A percentile compares a stretch with the other conserved stretches of the same genome.
Conservation (phyloP, 2,113 vertebrate genomes). For the Periophthalmodon schlosseri region DNA sequence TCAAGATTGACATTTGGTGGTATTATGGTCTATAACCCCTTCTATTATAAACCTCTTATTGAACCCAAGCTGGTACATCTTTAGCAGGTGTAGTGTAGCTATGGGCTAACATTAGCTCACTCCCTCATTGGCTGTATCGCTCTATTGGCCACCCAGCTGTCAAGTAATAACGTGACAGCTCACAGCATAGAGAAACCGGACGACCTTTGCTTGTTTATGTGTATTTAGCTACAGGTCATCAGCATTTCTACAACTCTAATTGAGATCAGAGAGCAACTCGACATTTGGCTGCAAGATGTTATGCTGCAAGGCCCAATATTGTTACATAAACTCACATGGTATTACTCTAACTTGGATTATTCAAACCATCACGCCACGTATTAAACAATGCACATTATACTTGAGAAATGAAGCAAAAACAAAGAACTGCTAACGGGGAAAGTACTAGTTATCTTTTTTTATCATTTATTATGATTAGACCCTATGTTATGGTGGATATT, state of each 20-base stretch:
- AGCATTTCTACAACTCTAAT: not conserved
- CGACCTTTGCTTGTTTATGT: constrained; percentile 25
- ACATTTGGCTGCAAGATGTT: constrained; percentile 34
- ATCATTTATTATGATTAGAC: not conserved
- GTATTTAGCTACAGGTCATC: constrained; percentile 20
- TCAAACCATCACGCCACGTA: not conserved
- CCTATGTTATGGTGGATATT: not conserved
- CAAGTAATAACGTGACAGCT: constrained; percentile 62
- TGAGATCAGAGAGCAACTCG: not conserved
- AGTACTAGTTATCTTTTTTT: not conserved
- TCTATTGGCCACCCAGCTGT: constrained; percentile 53
- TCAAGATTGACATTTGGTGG: not conserved
- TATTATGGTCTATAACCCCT: not conserved
- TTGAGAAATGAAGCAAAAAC: not conserved
- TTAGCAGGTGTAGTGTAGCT: constrained; percentile 42
- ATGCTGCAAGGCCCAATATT: constrained; percentile 45
- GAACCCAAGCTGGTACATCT: constrained; percentile 33
- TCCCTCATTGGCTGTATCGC: constrained; percentile 60
- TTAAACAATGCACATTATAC: not conserved
- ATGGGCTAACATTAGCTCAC: constrained; percentile 47
- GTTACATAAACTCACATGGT: constrained; percentile 53
- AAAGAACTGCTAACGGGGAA: not conserved
- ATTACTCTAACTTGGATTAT: constrained; percentile 11
- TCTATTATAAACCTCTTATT: constrained; percentile 1
- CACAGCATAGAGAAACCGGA: constrained; percentile 22